These are phyloP conservation scores for Maconellicoccus hirsutus DNA, from an alignment of 1,140 invertebrate species.

Conservation along the genomic window DNA sequence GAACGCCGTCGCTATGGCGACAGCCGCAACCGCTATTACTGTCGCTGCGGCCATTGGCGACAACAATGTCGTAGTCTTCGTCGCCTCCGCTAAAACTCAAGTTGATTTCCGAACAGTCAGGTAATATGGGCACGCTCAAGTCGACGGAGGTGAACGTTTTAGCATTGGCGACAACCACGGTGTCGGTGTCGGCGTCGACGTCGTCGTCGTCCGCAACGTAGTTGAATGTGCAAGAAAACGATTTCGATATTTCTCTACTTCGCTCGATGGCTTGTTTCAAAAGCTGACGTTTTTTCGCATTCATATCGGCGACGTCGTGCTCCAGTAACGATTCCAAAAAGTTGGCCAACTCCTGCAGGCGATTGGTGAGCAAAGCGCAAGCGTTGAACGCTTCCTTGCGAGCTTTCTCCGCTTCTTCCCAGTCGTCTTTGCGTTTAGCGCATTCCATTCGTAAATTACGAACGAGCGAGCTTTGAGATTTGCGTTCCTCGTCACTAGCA, in stretches of 20 bases:
- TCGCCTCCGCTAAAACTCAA: constrained; percentile 29
- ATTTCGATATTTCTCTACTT: constrained; percentile 44
- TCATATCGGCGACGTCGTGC: constrained; percentile 40
- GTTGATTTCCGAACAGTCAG: constrained; percentile 32
- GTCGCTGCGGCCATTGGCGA: constrained; percentile 26
- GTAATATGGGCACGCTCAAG: constrained; percentile 28
- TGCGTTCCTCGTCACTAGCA: constrained; percentile 1
- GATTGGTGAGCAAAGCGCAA: constrained; percentile 45
- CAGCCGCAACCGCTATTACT: background rate
- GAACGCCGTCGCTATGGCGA: background rate
- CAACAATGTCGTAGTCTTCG: constrained; percentile 19
- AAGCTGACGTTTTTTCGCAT: constrained; percentile 38
- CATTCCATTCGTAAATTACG: constrained; percentile 31
- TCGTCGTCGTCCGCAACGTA: background rate
- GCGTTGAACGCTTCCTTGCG: constrained; percentile 50
- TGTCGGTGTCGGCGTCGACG: background rate
- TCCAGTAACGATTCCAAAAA: constrained; percentile 57
- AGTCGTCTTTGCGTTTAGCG: constrained; percentile 34
- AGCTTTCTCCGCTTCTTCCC: constrained; percentile 39
- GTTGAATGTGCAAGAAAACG: constrained; percentile 36
- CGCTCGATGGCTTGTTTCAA: constrained; percentile 43
- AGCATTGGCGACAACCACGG: background rate
- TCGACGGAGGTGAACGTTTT: background rate
- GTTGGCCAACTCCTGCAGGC: constrained; percentile 54
- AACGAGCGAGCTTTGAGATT: constrained; percentile 2